Base-by-base conservation (phyloP, 2,113 vertebrate species). In the Sebastes schlegelii region DNA sequence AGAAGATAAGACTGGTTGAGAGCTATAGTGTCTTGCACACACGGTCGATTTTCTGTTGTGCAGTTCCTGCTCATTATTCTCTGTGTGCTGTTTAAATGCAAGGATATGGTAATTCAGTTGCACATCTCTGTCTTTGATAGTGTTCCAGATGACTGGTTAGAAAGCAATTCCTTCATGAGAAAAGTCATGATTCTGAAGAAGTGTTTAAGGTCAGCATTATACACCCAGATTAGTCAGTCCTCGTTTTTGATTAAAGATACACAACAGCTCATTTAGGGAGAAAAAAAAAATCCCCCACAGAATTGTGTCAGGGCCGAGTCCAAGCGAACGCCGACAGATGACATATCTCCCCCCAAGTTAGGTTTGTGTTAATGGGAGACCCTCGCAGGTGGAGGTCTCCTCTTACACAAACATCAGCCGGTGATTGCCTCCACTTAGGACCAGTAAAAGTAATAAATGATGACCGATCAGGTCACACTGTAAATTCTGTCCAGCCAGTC, bases 371-470 rank as follows among this genome's bases (percentile, higher is more conserved):
- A 88, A 91, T 90, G 88, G 91, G 84, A 87, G 92, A 91, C 91
- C 85, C 91, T 90, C 62, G 71, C 92, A 95, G 94, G 94, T 95
- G 92, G 91, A 92, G 91, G 94, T 91, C 90, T 89, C 88, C 78
- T 86, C 90, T 92, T 93, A 92, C 91, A 93, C 93, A 95, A 95
- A 93, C 93, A 94, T 86, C 88, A 92, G 91, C 89, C 87, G 72
- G 91, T 91, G 88, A 95, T 92, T 94, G 90, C 87, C 77, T 88
- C 88, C 88, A 92, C 93, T 91, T 88, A 92, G 90, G 91, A 88
- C 92, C 91, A 92, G 92, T 94, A 94, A 94, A 95, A 93, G 90
- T 94, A 94, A 94, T 93, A 93, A 93, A 95, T 94, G 92, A 93
- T 92, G 92, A 92, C 90, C 87, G 89, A 94, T 94, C 90, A 74